Evolutionary conservation across 2,888 invertebrate species (phyloP), one percentile per base, ranked within the genome.

Genomic region (Zelleria hepariella): DNA sequence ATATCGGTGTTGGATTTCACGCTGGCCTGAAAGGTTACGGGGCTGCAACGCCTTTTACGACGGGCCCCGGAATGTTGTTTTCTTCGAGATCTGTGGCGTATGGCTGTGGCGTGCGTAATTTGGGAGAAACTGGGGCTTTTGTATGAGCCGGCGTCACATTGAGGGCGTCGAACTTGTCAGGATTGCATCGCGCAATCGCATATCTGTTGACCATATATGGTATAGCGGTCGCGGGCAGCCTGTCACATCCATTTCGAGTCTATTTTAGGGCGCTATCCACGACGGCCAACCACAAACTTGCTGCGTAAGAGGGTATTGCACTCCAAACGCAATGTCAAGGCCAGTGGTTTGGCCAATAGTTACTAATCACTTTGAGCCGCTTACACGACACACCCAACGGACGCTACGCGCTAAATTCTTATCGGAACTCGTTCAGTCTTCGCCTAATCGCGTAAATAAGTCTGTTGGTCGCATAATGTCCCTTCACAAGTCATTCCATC

Each of bases 1-100:
- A 32, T 63, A 63, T 74, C 74, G 86, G 89, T 89, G 85, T 89
- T 87, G 78, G 74, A 87, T 89, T 88, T 88, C 89, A 88, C 79
- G 71, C 76, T 74, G 77, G 78, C 74, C 73, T 65, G 73, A 80
- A 83, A 82, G 80, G 83, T 85, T 85, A 79, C 77, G 71, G 59
- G 63, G 70, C 68, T 76, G 73, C 80, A 78, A 80, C 80, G 82
- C 87, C 88, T 85, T 85, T 86, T 86, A 86, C 80, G 87, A 84
- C 81, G 74, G 65, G 58, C 60, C 59, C 25, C 23, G 60, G 59
- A 52, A 60, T 60, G 53, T 58, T n/a, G 27, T n/a, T 58, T 8
- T 57, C 51, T 20, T 55, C 60, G 59, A 53, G 58, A 62, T 60
- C 63, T 62, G 64, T 64, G 62, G 57, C 53, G 48, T 60, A 58